Conservation (phyloP, 2,797 vertebrate genomes). For the Peromyscus nudipes region DNA sequence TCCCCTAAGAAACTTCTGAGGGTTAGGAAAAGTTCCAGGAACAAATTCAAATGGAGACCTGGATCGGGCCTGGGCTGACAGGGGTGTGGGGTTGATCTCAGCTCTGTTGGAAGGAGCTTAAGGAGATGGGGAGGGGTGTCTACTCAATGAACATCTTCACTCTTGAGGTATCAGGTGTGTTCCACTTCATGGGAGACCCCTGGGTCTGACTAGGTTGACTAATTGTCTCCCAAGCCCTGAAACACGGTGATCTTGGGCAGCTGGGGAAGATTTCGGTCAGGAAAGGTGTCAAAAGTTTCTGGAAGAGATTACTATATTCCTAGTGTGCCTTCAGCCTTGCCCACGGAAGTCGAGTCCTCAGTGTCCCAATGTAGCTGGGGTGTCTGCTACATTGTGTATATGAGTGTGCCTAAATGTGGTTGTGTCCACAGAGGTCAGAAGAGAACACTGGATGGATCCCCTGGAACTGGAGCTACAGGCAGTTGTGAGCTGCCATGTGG, state of each 20-base stretch:
- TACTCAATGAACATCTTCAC: not conserved
- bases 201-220: not conserved
- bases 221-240: not conserved
- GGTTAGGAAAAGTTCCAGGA: not conserved
- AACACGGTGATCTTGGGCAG: not conserved
- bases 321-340: not conserved
- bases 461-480: not conserved
- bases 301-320: not conserved
- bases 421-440: not conserved
- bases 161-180: not conserved
- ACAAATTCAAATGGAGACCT: not conserved
- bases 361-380: fast-evolving
- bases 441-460: not conserved
- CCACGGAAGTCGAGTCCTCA: fast-evolving
- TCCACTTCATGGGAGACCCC: not conserved
- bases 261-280: not conserved
- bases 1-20: not conserved
- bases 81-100: not conserved
- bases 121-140: not conserved
- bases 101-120: not conserved
- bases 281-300: not conserved
- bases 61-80: not conserved
- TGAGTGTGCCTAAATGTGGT: not conserved
- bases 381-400: not conserved
- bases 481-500: not conserved